Evolutionary conservation across 2,888 invertebrate species (phyloP).

Genomic region (Ophraella communa): DNA sequence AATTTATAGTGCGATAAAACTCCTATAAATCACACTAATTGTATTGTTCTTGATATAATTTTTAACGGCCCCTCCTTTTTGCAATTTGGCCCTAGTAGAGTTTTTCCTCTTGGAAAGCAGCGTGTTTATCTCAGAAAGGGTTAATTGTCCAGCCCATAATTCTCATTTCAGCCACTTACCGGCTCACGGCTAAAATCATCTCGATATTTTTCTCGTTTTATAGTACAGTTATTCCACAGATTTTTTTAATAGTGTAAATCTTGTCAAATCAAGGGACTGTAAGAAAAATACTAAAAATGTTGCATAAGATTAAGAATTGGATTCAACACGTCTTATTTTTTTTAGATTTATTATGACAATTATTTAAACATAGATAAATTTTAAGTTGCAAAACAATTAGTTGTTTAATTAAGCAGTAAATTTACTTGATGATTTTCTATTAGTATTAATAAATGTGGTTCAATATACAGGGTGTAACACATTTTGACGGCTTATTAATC

Average conservation of each 20-base stretch:
- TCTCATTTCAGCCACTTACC: conserved; percentile 44
- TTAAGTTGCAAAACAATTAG: no score
- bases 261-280: no score
- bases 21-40: conserved; percentile 49
- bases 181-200: conserved; percentile 12
- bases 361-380: no score
- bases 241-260: not conserved
- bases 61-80: conserved; percentile 41
- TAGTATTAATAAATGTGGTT: no score
- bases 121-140: conserved; percentile 44
- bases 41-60: conserved; percentile 41
- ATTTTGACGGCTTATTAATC: no score
- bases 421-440: no score
- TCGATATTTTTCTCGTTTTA: conserved; percentile 6
- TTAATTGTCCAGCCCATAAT: conserved; percentile 44
- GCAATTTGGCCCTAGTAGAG: conserved; percentile 32
- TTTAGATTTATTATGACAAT: no score
- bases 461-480: no score
- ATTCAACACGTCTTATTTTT: no score
- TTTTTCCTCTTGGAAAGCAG: conserved; percentile 33
- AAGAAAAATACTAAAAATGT: no score
- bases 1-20: conserved; percentile 44
- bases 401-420: no score
- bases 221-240: conserved; percentile 27
- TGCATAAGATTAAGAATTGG: no score